Conservation (phyloP, 1,140 invertebrate species). For the Apis mellifera region DNA sequence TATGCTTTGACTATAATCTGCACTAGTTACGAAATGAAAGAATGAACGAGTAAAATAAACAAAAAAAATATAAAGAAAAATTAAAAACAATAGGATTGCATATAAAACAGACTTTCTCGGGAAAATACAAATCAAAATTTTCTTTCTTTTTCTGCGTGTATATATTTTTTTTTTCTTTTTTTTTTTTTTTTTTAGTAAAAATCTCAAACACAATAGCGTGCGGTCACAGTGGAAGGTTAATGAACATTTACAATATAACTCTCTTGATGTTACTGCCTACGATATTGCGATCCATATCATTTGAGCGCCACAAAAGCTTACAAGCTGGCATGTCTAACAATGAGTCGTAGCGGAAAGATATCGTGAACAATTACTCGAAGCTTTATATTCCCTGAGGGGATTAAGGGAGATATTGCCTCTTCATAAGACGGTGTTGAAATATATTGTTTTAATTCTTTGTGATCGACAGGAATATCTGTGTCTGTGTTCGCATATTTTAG, state of each 20-base stretch:
- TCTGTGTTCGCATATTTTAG: not conserved
- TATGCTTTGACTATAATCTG: not conserved
- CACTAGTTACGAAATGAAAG: not conserved
- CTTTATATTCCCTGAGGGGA: not conserved
- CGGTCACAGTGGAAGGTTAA: conserved; percentile 23
- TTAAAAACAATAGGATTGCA: not conserved
- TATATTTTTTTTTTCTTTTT: not conserved
- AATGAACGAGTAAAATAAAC: not conserved
- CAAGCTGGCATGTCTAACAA: conserved; percentile 25
- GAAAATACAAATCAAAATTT: conserved; percentile 1
- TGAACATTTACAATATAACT: conserved; percentile 33
- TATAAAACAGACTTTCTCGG: not conserved
- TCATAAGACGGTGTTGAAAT: not conserved
- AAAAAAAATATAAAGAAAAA: not conserved
- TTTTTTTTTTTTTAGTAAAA: not conserved
- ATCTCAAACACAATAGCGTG: conserved; percentile 15
- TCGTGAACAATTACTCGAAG: conserved; percentile 30
- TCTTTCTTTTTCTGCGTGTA: not conserved
- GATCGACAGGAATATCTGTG: not conserved
- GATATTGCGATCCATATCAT: conserved; percentile 43
- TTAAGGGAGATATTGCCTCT: conserved; percentile 9
- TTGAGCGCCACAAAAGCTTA: conserved; percentile 35
- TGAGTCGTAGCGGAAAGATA: conserved; percentile 34
- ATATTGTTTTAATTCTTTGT: conserved; percentile 1
- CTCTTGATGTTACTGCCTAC: conserved; percentile 29